Percentiles rank a stretch among this genome's conserved stretches.
These are phyloP conservation scores for Probaryconus sp. DNA, from an alignment of 1,140 invertebrate species.

Conservation along the genomic window DNA sequence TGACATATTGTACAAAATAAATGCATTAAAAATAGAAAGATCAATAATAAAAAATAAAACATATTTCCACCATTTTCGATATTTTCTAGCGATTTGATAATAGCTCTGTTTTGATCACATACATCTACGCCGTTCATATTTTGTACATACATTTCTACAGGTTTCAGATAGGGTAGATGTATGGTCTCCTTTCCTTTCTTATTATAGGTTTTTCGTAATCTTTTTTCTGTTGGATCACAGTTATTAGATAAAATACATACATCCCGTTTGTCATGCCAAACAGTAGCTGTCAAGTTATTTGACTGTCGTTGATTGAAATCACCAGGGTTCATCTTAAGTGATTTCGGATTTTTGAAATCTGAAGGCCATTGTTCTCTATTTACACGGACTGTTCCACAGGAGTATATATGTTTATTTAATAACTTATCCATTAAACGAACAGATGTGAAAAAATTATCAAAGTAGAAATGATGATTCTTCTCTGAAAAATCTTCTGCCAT, in stretches of 20 bases:
- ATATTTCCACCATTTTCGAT: conserved; percentile 19
- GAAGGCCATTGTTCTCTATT: conserved; percentile 34
- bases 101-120: conserved; percentile 33
- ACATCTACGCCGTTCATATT: conserved; percentile 44
- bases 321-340: conserved; percentile 22
- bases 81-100: conserved; percentile 17
- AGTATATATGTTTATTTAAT: conserved; percentile 24
- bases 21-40: conserved; percentile 20
- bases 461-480: conserved; percentile 44
- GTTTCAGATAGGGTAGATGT: background rate
- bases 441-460: conserved; percentile 46
- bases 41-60: conserved; percentile 13
- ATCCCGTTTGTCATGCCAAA: conserved; percentile 27
- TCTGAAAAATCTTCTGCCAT: conserved; percentile 21
- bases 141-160: conserved; percentile 27
- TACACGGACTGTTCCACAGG: conserved; percentile 27
- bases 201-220: background rate
- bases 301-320: conserved; percentile 10
- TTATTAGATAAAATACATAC: conserved; percentile 22
- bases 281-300: conserved; percentile 5
- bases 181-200: background rate
- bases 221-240: conserved; percentile 6
- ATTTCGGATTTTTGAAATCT: conserved; percentile 15
- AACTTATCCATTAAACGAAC: conserved; percentile 28
- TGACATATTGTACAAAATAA: too few relatives aligned